Conservation (phyloP, 2,888 invertebrate genomes). For the Chaetogeoica ovagalla region DNA sequence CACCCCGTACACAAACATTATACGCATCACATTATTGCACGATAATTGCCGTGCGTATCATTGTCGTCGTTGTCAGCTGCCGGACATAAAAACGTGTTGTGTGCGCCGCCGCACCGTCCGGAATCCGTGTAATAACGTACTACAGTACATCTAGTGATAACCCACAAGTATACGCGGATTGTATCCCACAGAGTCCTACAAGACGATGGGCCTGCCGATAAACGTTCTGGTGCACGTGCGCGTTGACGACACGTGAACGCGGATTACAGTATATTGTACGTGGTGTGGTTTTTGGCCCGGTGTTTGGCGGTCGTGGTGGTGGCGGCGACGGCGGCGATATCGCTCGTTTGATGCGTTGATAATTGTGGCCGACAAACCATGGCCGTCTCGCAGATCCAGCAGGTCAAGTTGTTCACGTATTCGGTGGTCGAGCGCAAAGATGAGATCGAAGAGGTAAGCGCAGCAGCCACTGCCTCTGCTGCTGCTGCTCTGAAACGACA, state of each 20-base stretch:
- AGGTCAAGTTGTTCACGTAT: conserved; percentile 41
- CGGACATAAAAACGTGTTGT: background rate
- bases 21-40: background rate
- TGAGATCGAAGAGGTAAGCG: conserved; percentile 50
- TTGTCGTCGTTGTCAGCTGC: background rate
- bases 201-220: conserved; percentile 18
- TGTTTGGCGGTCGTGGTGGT: no score
- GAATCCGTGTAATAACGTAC: no score
- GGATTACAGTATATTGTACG: background rate
- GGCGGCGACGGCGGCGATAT: background rate
- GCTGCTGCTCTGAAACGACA: background rate
- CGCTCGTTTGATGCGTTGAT: conserved; percentile 20
- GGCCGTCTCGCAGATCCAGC: conserved; percentile 34
- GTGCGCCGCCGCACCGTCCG: background rate
- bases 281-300: background rate
- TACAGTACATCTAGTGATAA: background rate
- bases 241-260: conserved; percentile 42
- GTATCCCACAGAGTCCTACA: background rate
- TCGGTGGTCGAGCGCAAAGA: conserved; percentile 46
- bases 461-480: background rate
- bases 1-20: no score
- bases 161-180: no score
- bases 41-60: background rate
- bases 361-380: conserved; percentile 4
- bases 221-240: conserved; percentile 32